Evolutionary conservation across 2,113 vertebrate genomes (phyloP).

Genomic region (Picathartes gymnocephalus): DNA sequence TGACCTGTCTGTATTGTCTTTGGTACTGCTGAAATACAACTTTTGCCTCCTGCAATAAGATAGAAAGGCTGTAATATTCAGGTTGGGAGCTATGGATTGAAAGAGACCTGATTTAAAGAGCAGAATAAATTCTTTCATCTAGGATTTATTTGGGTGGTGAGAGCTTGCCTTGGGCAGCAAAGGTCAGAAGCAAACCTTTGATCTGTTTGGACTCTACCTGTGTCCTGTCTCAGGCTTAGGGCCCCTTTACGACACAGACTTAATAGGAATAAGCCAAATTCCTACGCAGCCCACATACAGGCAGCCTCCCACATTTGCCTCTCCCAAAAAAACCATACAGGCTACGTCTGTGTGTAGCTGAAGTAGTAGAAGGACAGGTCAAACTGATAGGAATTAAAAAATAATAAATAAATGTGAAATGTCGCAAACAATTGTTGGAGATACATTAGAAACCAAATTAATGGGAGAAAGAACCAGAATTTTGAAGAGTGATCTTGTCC

Average conservation of each 20-base stretch:
- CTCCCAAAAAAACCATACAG: neutral
- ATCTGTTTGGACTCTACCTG: neutral
- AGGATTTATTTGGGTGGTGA: neutral
- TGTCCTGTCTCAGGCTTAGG: neutral
- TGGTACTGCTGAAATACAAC: neutral
- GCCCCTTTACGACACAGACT: neutral
- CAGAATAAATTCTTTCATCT: slow-evolving; percentile 10
- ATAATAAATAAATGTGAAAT: neutral
- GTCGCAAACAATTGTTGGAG: neutral
- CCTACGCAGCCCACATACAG: neutral
- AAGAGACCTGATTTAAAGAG: neutral
- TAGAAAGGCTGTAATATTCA: neutral
- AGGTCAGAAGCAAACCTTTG: slow-evolving; percentile 2
- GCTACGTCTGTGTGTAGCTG: neutral
- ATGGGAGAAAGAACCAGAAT: neutral
- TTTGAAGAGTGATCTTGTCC: neutral
- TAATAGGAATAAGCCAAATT: neutral
- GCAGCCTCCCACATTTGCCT: neutral
- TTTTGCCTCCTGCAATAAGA: neutral
- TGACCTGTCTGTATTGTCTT: neutral
- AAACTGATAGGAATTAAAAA: neutral
- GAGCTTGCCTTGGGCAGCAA: neutral
- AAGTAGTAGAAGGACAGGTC: neutral
- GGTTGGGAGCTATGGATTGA: neutral
- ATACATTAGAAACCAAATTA: neutral